Conservation (phyloP, 2,113 vertebrate genomes). For the Bucco capensis region DNA sequence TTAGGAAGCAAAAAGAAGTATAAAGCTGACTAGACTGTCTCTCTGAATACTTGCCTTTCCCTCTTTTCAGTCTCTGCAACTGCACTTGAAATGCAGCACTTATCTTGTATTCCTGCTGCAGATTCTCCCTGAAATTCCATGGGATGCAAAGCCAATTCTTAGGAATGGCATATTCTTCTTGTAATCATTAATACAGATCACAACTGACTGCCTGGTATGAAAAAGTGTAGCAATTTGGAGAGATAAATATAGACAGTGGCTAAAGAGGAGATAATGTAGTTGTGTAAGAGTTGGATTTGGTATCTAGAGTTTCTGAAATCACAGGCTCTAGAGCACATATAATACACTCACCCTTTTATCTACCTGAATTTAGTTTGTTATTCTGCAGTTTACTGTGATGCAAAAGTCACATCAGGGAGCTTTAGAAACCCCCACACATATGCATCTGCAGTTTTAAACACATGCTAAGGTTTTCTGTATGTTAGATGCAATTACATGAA, state of each 20-base stretch:
- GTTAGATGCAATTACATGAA: background rate
- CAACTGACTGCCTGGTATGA: background rate
- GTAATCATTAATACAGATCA: background rate
- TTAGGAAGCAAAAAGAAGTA: background rate
- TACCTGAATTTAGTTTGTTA: background rate
- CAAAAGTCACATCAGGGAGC: background rate
- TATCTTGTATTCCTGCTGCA: background rate
- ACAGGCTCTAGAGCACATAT: background rate
- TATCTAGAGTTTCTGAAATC: background rate
- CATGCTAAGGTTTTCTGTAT: background rate
- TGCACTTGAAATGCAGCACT: background rate
- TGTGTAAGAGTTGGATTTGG: background rate
- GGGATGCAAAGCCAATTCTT: background rate
- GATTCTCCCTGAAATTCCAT: background rate
- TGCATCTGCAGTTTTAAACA: background rate
- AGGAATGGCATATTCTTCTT: background rate
- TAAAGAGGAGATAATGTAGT: background rate
- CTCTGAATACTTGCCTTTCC: background rate
- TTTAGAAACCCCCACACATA: background rate
- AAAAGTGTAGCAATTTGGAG: background rate
- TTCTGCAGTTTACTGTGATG: background rate
- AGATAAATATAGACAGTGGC: background rate
- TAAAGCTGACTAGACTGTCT: background rate
- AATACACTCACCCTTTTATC: background rate
- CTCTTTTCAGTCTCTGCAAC: background rate